Conservation (phyloP, 2,888 invertebrate species). For the Terebella lapidaria region DNA sequence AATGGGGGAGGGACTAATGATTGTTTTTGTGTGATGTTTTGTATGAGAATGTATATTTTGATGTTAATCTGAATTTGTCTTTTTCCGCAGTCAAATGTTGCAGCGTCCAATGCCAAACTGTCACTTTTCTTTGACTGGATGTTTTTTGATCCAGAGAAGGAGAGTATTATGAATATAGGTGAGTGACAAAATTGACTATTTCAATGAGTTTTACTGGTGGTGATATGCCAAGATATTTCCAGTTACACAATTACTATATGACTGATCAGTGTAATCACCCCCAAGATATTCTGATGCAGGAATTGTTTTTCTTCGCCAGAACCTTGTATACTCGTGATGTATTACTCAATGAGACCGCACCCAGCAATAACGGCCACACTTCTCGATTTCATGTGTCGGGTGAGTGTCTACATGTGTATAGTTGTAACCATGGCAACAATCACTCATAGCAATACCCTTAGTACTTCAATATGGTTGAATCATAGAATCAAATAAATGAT, state of each 20-base stretch:
- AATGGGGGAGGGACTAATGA: too few species aligned
- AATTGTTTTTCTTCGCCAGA: too few species aligned
- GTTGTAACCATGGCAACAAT: too few species aligned
- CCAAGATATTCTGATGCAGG: too few species aligned
- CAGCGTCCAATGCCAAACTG: conserved; percentile 83
- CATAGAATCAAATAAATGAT: too few species aligned
- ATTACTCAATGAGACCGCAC: conserved; percentile 86
- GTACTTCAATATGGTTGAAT: too few species aligned
- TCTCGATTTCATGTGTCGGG: conserved; percentile 81
- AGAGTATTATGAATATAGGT: conserved; percentile 90
- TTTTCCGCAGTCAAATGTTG: conserved; percentile 65
- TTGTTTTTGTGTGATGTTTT: too few species aligned
- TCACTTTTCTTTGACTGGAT: conserved; percentile 92
- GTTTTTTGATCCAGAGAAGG: conserved; percentile 82
- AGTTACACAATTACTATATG: too few species aligned
- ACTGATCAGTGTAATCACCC: too few species aligned
- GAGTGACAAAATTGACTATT: conserved; percentile 25
- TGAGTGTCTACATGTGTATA: conserved; percentile 55
- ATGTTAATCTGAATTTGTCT: neutral
- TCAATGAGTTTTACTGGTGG: neutral
- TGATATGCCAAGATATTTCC: too few species aligned
- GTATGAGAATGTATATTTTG: too few species aligned
- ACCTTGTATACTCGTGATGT: conserved; percentile 89
- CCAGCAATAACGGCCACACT: conserved; percentile 84
- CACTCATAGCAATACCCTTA: neutral